These are phyloP conservation scores for Cervus canadensis DNA, from an alignment of 2,113 vertebrate genomes.

Conservation along the genomic window DNA sequence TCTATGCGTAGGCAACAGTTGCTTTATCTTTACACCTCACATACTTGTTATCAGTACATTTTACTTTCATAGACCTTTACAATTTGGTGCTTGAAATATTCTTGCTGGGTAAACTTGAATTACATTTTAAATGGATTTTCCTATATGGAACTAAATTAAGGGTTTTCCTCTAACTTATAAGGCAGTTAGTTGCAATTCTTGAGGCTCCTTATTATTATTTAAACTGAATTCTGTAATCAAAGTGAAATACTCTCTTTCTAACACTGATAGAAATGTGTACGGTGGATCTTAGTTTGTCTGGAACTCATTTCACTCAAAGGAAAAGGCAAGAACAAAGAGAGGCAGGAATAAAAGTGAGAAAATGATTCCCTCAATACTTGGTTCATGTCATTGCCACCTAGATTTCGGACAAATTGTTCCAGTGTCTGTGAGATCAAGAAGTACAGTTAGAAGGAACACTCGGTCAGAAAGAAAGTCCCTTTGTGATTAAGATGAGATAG, in stretches of 20 bases:
- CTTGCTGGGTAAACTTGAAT: background rate
- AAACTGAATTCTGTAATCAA: background rate
- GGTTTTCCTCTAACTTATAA: background rate
- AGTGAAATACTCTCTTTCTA: conserved; percentile 44
- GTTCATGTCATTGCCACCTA: background rate
- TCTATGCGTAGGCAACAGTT: background rate
- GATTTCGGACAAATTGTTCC: conserved; percentile 47
- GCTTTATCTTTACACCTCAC: background rate
- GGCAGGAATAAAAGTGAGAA: conserved; percentile 44
- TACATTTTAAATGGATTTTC: background rate
- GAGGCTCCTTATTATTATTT: background rate
- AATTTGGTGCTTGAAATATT: background rate
- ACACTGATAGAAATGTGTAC: conserved; percentile 61
- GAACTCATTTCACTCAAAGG: conserved; percentile 38
- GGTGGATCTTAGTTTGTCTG: conserved; percentile 47
- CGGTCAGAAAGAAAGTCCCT: conserved; percentile 55
- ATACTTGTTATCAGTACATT: background rate
- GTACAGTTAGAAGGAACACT: conserved; percentile 49
- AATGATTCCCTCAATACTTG: background rate
- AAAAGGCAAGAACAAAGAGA: conserved; percentile 51
- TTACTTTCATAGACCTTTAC: background rate
- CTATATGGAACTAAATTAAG: background rate
- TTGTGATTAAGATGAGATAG: conserved; percentile 61
- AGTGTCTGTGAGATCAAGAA: conserved; percentile 53
- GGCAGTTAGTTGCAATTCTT: background rate